These are phyloP conservation scores for Gobiocypris rarus DNA, from an alignment of 2,113 vertebrate genomes.

Conservation along the genomic window DNA sequence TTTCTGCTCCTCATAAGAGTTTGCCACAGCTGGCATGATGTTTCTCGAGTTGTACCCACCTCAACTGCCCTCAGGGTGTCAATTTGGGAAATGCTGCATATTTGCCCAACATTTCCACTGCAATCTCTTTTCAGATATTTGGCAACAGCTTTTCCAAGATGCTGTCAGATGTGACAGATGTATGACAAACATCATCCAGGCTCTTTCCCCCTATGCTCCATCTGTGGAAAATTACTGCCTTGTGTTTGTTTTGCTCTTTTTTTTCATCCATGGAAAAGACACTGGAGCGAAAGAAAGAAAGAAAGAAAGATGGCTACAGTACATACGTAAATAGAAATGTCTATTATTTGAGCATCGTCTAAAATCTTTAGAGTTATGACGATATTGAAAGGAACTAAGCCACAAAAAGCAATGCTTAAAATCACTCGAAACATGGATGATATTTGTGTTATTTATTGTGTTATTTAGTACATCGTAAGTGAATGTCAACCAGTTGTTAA, in stretches of 20 bases:
- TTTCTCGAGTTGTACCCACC: conserved; percentile 14
- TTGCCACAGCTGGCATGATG: background rate
- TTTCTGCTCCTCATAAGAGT: conserved; percentile 6
- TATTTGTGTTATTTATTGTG: background rate
- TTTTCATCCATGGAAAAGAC: background rate
- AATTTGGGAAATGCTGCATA: conserved; percentile 16
- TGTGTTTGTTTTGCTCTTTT: conserved; percentile 57
- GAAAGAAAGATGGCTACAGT: background rate
- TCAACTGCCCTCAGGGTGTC: conserved; percentile 16
- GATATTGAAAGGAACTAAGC: background rate
- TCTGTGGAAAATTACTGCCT: conserved; percentile 70
- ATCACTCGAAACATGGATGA: background rate
- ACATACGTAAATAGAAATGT: background rate
- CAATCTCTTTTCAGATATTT: conserved; percentile 50
- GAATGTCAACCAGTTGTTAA: background rate
- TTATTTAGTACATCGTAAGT: background rate
- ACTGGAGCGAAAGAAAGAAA: background rate
- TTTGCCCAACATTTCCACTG: background rate
- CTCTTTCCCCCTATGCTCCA: conserved; percentile 32
- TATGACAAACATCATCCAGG: conserved; percentile 46
- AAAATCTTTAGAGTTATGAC: background rate
- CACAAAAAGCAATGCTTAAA: background rate
- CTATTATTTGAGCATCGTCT: background rate
- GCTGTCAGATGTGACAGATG: conserved; percentile 52
- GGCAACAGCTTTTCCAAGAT: conserved; percentile 14